phyloP scores from a whole-genome alignment of 1,140 invertebrate genomes.

The Planococcus citri region DNA sequence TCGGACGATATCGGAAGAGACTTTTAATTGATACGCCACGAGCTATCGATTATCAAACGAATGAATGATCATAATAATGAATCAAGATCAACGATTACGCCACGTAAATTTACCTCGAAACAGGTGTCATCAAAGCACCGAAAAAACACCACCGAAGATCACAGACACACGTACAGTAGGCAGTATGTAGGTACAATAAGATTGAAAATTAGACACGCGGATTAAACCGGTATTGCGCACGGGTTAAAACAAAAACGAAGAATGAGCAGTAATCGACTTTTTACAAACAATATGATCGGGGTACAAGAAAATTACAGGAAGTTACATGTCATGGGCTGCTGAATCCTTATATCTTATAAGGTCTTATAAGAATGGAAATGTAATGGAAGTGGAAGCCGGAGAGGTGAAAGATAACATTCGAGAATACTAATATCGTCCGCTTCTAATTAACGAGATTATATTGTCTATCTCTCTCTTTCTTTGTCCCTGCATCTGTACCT shows the following conservation, averaged over 20 bases:
- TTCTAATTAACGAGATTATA: constrained; percentile 15
- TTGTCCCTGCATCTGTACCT: too few species aligned
- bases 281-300: constrained; percentile 3
- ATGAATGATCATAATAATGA: too few species aligned
- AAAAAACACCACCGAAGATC: background rate
- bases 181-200: background rate
- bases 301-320: constrained; percentile 15
- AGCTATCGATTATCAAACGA: too few species aligned
- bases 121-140: too few species aligned
- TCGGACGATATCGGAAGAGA: too few species aligned
- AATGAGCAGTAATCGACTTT: constrained; percentile 12
- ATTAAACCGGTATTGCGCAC: constrained; percentile 16
- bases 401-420: constrained; percentile 7
- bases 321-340: constrained; percentile 18
- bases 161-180: background rate
- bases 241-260: constrained; percentile 2
- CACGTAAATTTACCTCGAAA: too few species aligned
- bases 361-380: background rate
- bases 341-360: constrained; percentile 10
- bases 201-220: background rate
- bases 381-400: constrained; percentile 10
- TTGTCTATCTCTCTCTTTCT: background rate
- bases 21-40: too few species aligned
- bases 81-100: too few species aligned
- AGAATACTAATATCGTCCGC: constrained; percentile 13